Base-by-base conservation (phyloP, 2,113 vertebrate genomes). In the Lagopus muta region DNA sequence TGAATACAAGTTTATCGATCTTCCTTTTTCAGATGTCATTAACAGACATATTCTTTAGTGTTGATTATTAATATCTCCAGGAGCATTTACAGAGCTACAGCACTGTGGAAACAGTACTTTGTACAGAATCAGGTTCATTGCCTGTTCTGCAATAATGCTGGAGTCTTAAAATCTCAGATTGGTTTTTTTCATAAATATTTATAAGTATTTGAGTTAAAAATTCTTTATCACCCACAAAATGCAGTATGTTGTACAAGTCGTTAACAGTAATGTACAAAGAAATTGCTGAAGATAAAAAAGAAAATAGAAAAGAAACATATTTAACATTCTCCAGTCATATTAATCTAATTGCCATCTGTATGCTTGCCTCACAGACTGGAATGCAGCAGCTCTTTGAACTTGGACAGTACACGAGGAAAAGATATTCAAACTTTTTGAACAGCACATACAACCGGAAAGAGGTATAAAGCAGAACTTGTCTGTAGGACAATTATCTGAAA, bases 331-430 rank as follows among this genome's bases (percentile, higher is more conserved):
- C 8, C 5, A 66, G 1, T 34, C 13, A 65, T 30, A 11, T 61
- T 54, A 89, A 70, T 38, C 60, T 89, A 54, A 82, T 2, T 22
- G 55, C 82, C 30, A 38, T 21, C 38, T 77, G 34, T 92, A 14
- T 92, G 34, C 32, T 95, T 75, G 81, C 71, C 88, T 93, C 40
- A 13, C 94, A 99, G 99, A 82, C 97, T 95, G 99, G 99, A 88
- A 99, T 98, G 97, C 97, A 97, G 86, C 98, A 99, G 91, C 98
- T 98, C 2, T 98, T 98, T 93, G 97, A 98, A 83, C 98, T 99
- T 75, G 99, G 99, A 67, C 70, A 90, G 47, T 98, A 98, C 73
- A 73, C 91, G 3, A 98, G 94, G 93, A 95, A 94, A 81, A 98
- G 98, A 92, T 99, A 99, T 4, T 86, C 82, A 57, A 93, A 14